A percentile compares a stretch with the other conserved stretches of the same genome.
Conservation (phyloP, 2,797 vertebrate genomes). For the Myiotriccus ornatus region DNA sequence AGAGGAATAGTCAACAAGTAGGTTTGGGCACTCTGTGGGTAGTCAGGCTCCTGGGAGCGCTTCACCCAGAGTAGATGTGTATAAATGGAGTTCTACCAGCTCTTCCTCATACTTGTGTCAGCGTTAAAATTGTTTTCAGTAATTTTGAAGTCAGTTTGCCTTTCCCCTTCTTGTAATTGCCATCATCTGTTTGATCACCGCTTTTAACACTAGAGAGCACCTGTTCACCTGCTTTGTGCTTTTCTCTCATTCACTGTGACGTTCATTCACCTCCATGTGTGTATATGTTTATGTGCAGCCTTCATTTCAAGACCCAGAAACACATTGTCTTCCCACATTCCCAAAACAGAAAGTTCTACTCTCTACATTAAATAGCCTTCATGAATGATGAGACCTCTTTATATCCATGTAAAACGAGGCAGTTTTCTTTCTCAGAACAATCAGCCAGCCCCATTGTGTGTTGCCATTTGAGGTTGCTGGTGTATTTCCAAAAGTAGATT, state of each 20-base stretch:
- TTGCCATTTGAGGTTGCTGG: not conserved
- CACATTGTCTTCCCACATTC: not conserved
- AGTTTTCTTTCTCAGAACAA: not conserved
- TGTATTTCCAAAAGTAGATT: not conserved
- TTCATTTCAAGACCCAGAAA: not conserved
- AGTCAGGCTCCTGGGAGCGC: not conserved
- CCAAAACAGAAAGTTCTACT: not conserved
- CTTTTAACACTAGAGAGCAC: slow-evolving; percentile 69
- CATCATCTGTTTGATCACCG: not conserved
- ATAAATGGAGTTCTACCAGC: not conserved
- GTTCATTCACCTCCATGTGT: not conserved
- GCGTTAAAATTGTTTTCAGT: not conserved
- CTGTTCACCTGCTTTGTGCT: slow-evolving; percentile 58
- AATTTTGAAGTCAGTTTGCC: not conserved
- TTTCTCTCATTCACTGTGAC: not conserved
- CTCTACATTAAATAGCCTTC: not conserved
- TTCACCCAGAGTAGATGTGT: not conserved
- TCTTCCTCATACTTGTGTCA: not conserved
- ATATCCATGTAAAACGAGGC: not conserved
- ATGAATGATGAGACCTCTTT: not conserved
- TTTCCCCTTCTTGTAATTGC: not conserved
- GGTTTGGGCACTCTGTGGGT: not conserved
- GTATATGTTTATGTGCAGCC: rapidly evolving
- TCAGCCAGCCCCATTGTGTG: not conserved
- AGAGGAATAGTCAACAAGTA: not conserved